These are phyloP conservation scores for Glaucopsyche alexis DNA, from an alignment of 2,888 invertebrate species.

Conservation along the genomic window DNA sequence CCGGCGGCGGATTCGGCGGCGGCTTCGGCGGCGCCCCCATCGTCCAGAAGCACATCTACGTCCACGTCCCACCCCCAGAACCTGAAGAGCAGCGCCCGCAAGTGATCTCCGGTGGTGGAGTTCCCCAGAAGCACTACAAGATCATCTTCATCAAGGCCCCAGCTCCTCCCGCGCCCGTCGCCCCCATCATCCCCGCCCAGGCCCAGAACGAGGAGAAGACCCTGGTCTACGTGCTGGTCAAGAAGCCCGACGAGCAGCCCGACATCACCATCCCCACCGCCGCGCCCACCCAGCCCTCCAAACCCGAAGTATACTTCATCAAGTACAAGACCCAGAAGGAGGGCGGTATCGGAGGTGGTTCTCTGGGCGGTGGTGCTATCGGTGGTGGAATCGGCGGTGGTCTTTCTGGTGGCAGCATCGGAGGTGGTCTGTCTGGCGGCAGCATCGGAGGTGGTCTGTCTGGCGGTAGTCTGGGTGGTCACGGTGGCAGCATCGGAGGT, in stretches of 20 bases:
- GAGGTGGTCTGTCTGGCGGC: slow-evolving; percentile 48
- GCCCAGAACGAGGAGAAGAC: slow-evolving; percentile 89
- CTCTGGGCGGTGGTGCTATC: slow-evolving; percentile 51
- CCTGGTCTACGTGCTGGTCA: slow-evolving; percentile 89
- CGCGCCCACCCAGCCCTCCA: slow-evolving; percentile 87
- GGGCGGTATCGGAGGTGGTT: slow-evolving; percentile 51
- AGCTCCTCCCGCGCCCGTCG: slow-evolving; percentile 86
- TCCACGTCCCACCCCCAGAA: slow-evolving; percentile 91
- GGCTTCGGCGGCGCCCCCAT: slow-evolving; percentile 77
- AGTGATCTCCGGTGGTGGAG: slow-evolving; percentile 82
- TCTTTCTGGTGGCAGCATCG: slow-evolving; percentile 47
- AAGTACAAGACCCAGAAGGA: slow-evolving; percentile 88
- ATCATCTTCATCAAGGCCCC: slow-evolving; percentile 93
- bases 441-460: slow-evolving; percentile 49
- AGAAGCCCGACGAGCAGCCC: slow-evolving; percentile 90
- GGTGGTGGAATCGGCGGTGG: slow-evolving; percentile 52
- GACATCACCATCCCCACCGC: slow-evolving; percentile 88
- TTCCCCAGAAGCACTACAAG: slow-evolving; percentile 89
- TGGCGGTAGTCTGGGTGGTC: slow-evolving; percentile 51
- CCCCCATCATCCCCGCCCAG: slow-evolving; percentile 86
- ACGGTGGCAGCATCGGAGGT: slow-evolving; percentile 47
- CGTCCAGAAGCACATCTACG: slow-evolving; percentile 90
- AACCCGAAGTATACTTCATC: slow-evolving; percentile 92
- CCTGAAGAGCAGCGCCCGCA: slow-evolving; percentile 85
- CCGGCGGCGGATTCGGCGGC: slow-evolving; percentile 49